phyloP scores from a whole-genome alignment of 2,797 vertebrate genomes.

The Mus caroli region DNA sequence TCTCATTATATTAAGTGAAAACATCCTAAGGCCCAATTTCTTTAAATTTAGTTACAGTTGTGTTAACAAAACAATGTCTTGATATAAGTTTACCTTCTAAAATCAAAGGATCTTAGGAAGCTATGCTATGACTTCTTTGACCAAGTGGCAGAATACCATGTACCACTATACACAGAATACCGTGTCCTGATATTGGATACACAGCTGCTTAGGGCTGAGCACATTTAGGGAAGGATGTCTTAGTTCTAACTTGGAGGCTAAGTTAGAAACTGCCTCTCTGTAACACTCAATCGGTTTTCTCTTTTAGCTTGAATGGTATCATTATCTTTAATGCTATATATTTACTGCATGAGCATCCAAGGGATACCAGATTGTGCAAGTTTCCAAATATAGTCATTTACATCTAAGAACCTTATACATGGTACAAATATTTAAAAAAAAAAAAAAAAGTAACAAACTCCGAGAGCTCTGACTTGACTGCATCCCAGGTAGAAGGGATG shows the following conservation, averaged over 20 bases:
- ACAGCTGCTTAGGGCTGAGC: not conserved
- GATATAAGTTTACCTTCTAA: not conserved
- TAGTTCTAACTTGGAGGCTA: not conserved
- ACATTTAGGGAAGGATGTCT: not conserved
- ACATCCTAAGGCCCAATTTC: constrained; percentile 20
- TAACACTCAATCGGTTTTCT: not conserved
- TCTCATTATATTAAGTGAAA: constrained; percentile 25
- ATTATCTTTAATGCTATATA: constrained; percentile 18
- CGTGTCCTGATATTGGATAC: not conserved
- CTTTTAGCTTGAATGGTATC: constrained; percentile 1
- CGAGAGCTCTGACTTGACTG: not conserved
- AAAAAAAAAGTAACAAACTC: not conserved
- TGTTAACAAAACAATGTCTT: constrained; percentile 50
- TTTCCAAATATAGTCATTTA: constrained; percentile 23
- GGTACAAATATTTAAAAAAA: not conserved
- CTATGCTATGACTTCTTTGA: not conserved
- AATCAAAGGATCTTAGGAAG: constrained; percentile 18
- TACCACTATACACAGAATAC: no score
- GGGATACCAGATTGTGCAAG: not conserved
- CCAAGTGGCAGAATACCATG: not conserved
- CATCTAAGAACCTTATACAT: not conserved
- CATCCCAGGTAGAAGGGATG: constrained; percentile 1
- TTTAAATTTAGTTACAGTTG: constrained; percentile 51
- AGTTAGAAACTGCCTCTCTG: not conserved
- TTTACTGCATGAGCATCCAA: constrained; percentile 24